Evolutionary conservation across 2,888 invertebrate species (phyloP).

Genomic region (Dendrolimus pini): DNA sequence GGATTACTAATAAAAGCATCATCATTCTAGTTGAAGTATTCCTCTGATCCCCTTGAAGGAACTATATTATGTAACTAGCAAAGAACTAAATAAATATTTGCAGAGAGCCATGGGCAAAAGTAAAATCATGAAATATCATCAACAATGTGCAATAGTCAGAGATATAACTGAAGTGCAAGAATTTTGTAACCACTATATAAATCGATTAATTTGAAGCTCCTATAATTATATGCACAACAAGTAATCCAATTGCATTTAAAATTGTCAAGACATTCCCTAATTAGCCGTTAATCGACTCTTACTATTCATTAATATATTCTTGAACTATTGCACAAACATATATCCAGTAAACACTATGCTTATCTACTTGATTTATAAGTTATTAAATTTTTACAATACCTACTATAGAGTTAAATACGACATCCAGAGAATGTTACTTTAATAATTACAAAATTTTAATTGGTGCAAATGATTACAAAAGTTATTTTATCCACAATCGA

Average conservation of each 20-base stretch:
- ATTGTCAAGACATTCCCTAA: slow-evolving; percentile 46
- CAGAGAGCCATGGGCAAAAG: slow-evolving; percentile 58
- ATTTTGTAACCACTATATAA: slow-evolving; percentile 59
- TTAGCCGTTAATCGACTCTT: slow-evolving; percentile 34
- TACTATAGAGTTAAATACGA: slow-evolving; percentile 70
- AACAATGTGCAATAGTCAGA: slow-evolving; percentile 54
- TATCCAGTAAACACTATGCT: slow-evolving; percentile 55
- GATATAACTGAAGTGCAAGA: slow-evolving; percentile 63
- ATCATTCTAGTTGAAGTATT: too few species aligned
- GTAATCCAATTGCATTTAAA: slow-evolving; percentile 48
- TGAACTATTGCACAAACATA: slow-evolving; percentile 72
- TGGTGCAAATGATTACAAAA: slow-evolving; percentile 70
- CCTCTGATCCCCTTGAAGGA: too few species aligned
- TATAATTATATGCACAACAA: slow-evolving; percentile 58
- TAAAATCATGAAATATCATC: slow-evolving; percentile 27
- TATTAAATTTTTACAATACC: slow-evolving; percentile 67
- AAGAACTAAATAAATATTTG: slow-evolving; percentile 26
- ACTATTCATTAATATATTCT: slow-evolving; percentile 39
- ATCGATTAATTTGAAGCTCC: slow-evolving; percentile 67
- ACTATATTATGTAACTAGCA: slow-evolving; percentile 34
- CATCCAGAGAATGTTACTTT: slow-evolving; percentile 71
- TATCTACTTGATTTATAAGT: slow-evolving; percentile 64
- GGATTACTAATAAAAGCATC: too few species aligned
- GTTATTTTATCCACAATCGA: slow-evolving; percentile 43
- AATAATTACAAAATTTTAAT: slow-evolving; percentile 70